Evolutionary conservation across 2,113 vertebrate genomes (phyloP).

Genomic region (Urocynchramus pylzowi): DNA sequence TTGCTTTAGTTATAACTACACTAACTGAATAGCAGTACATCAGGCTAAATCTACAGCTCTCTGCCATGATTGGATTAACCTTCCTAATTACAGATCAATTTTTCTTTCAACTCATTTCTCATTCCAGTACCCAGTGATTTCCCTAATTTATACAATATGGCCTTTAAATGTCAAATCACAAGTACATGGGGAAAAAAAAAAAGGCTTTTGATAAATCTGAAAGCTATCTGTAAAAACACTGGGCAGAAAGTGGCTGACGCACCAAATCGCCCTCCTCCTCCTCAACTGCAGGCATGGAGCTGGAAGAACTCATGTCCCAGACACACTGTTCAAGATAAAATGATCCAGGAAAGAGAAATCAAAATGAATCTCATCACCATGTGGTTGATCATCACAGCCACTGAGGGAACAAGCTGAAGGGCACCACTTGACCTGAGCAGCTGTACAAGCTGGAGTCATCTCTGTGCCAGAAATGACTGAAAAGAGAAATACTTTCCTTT

Average conservation of each 20-base stretch:
- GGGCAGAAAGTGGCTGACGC: not conserved
- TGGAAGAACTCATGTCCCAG: not conserved
- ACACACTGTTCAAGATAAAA: not conserved
- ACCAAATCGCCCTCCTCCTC: not conserved
- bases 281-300: not conserved
- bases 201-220: not conserved
- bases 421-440: not conserved
- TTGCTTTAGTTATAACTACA: not conserved
- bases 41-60: not conserved
- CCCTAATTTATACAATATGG: not conserved
- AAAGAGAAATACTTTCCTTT: not conserved
- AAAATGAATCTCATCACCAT: not conserved
- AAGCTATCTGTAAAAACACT: not conserved
- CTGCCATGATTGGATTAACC: not conserved
- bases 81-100: conserved; percentile 21
- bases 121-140: not conserved
- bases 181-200: not conserved
- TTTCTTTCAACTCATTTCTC: conserved; percentile 3
- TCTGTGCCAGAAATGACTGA: not conserved
- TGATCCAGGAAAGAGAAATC: not conserved
- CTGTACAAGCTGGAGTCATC: not conserved
- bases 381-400: not conserved
- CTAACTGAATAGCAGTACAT: not conserved
- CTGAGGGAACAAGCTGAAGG: not conserved
- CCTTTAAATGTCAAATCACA: conserved; percentile 8